Evolutionary conservation across 2,888 invertebrate species (phyloP), one percentile per base, ranked within the genome.

Genomic region (Torymus auratus): DNA sequence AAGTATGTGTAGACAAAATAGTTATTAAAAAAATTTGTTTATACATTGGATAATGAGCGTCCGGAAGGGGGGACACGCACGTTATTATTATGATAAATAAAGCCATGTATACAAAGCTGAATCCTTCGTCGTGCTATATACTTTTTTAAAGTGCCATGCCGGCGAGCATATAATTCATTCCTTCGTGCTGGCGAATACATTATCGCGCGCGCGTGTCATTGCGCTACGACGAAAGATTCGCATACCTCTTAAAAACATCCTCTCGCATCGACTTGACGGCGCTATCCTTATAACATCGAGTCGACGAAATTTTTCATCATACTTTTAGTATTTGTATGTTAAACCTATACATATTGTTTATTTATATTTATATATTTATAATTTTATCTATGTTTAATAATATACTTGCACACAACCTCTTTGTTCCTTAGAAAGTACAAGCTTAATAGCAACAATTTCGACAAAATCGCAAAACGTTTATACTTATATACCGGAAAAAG

Each of bases 31-130:
- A 72, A 61, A 77, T 69, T 41, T 41, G 28, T 67, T 68, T 81
- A 28, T 75, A 81, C 78, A 81, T 65, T 78, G 20, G 60, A 77
- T 77, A 50, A 74, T 70, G 15, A 50, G 55, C 65, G 77, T 65
- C 70, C 20, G 20, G 14, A 12, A 41, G 41, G 41, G 7, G 41
- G 13, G 67, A 76, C 71, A 67, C 58, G 11, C 64, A 53, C 23
- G 17, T 64, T 84, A 85, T 82, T 41, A 41, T 41, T 41, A 41
- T 7, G 81, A 88, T 88, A 89, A 88, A 89, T 89, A 89, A 87
- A 87, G 87, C 86, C 75, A 78, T 89, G 87, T 89, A 82, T 88
- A 89, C 89, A 89, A 87, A 88, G 88, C 88, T 82, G 79, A 87
- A 86, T 82, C 84, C 72, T 83, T 84, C 84, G 82, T 85, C 85